Conservation (phyloP, 2,113 vertebrate species). For the Microtus pennsylvanicus region DNA sequence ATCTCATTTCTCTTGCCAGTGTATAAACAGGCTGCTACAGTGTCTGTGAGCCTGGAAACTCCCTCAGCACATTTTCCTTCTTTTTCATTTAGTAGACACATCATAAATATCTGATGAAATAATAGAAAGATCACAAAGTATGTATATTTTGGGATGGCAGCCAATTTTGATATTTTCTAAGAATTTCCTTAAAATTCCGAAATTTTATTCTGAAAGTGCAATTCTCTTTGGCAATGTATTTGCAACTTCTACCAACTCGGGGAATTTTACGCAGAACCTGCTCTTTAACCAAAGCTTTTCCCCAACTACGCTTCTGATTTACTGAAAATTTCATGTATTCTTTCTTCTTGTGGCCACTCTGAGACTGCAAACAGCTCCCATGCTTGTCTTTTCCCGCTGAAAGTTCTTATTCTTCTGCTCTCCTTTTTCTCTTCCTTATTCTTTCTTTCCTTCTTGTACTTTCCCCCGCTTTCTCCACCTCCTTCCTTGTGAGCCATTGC, state of each 20-base stretch:
- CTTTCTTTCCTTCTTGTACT: neutral
- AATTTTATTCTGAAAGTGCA: neutral
- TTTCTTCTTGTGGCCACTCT: neutral
- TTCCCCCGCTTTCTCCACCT: accelerated
- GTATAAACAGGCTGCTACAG: neutral
- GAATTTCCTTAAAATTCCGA: conserved; percentile 20
- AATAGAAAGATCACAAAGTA: conserved; percentile 31
- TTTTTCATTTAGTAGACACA: conserved; percentile 2
- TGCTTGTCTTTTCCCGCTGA: neutral
- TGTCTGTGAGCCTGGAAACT: neutral
- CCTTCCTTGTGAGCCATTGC: neutral
- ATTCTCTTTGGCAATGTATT: neutral
- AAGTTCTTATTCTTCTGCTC: neutral
- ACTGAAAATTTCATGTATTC: neutral
- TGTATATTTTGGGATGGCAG: conserved; percentile 23
- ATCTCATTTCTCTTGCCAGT: neutral
- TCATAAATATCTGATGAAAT: conserved; percentile 42
- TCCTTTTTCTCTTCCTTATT: accelerated
- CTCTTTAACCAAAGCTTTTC: neutral
- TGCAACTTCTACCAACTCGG: neutral
- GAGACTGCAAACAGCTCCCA: neutral
- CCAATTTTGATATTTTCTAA: conserved; percentile 51
- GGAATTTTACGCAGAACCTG: neutral
- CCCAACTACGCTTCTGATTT: neutral
- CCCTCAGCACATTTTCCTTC: neutral